Percentiles rank a stretch among this genome's conserved stretches.
These are phyloP conservation scores for Dermatemys mawii DNA, from an alignment of 2,113 vertebrate species.

Conservation along the genomic window DNA sequence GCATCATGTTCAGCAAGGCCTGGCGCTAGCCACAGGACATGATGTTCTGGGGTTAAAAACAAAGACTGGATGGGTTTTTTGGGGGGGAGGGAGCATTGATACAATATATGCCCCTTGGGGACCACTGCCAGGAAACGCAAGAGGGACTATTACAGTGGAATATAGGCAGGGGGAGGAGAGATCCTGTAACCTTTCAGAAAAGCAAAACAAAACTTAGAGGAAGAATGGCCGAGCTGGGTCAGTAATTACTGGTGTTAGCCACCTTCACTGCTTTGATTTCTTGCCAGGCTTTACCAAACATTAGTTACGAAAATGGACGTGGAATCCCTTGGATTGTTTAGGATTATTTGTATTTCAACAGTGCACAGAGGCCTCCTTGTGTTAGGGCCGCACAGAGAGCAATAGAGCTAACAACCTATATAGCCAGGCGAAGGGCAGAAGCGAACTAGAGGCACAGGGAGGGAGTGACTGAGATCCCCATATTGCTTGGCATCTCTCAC, in stretches of 20 bases:
- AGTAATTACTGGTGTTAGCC: not conserved
- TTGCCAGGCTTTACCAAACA: rapidly evolving
- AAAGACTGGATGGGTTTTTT: not conserved
- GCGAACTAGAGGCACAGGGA: not conserved
- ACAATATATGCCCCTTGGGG: not conserved
- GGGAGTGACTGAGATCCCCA: not conserved
- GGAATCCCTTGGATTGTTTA: not conserved
- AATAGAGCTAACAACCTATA: not conserved
- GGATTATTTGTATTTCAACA: not conserved
- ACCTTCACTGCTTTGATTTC: not conserved
- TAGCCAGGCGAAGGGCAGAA: not conserved
- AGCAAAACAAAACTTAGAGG: not conserved
- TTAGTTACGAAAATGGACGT: not conserved
- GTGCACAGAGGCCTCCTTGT: not conserved
- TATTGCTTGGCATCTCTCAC: not conserved
- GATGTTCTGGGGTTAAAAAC: not conserved
- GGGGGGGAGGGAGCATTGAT: rapidly evolving
- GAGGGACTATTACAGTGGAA: no score
- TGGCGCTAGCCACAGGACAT: not conserved
- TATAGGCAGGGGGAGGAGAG: not conserved
- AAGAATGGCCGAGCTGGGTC: not conserved
- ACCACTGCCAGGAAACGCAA: not conserved
- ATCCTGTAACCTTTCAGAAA: not conserved
- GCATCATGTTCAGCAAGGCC: not conserved
- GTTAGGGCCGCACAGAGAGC: not conserved